Evolutionary conservation across 2,888 invertebrate species (phyloP), one percentile per base, ranked within the genome.

Genomic region (Nomada ruficornis): DNA sequence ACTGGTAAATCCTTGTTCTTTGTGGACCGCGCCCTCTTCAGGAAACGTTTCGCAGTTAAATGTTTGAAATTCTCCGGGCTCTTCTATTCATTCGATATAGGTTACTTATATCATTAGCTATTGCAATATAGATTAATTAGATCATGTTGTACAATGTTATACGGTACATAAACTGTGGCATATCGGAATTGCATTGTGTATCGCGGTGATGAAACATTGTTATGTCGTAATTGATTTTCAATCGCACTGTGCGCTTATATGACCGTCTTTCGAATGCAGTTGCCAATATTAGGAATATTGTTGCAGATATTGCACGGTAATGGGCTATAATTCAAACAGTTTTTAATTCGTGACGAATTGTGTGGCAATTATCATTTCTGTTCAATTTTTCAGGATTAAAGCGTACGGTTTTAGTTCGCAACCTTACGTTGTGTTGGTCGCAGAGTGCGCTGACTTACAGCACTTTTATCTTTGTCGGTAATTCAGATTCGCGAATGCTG

Each of bases 361-460:
- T 71, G 20, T 76, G 57, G 50, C 63, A 2, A 29, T 26, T 63
- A 63, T 64, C 5, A 13, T 15, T 11, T 50, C 13, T 15, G 50
- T 50, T 50, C 50, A 50, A 50, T 50, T 50, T 18, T 50, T 18
- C 50, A 50, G 50, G 57, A 26, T 2, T 13, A 15, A 23, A n/a
- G 47, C 26, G 18, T 13, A 13, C 20, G 52, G 29, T 44, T 65
- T 57, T 64, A 64, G 73, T 78, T 62, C 59, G 73, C 29, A 54
- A 74, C 57, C 26, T 57, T 62, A 55, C 36, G 42, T 50, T 18
- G 11, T 11, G 20, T 50, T 42, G 26, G 10, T 36, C 36, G 44
- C 65, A 83, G 83, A 82, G 82, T 68, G 82, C 83, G 81, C 83
- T 82, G 77, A 73, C 52, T 70, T 67, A 44, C 83, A 20, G n/a